A percentile compares a stretch with the other conserved stretches of the same genome.
phyloP scores from a whole-genome alignment of 2,888 invertebrate genomes.

The Aphelenchoides bicaudatus region DNA sequence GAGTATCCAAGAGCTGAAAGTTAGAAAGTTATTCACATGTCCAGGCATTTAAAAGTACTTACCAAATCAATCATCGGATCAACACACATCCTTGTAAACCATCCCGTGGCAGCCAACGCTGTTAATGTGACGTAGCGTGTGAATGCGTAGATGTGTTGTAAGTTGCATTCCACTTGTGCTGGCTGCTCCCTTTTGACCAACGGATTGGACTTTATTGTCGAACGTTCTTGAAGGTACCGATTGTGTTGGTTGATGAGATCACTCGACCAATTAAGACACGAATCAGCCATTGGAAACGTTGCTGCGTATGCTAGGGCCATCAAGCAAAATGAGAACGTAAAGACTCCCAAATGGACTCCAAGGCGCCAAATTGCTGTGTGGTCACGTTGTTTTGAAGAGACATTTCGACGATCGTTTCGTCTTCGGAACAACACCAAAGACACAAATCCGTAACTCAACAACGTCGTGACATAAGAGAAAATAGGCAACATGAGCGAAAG shows the following conservation, averaged over 20 bases:
- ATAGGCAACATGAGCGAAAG: conserved; percentile 28
- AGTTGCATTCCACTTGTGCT: conserved; percentile 20
- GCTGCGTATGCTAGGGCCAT: conserved; percentile 32
- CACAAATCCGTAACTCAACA: conserved; percentile 28
- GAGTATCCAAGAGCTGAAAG: conserved; percentile 18
- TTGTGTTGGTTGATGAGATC: conserved; percentile 14
- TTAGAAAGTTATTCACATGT: neutral
- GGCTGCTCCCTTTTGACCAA: conserved; percentile 1
- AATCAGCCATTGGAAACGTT: conserved; percentile 34
- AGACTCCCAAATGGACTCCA: conserved; percentile 32
- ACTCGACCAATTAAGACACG: conserved; percentile 24
- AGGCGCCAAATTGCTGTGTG: conserved; percentile 30
- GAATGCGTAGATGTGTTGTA: conserved; percentile 34
- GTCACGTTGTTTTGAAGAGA: conserved; percentile 24
- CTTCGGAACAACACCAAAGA: conserved; percentile 29
- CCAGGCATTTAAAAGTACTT: neutral
- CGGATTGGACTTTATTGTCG: too few relatives aligned
- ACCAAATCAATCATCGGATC: conserved; percentile 42
- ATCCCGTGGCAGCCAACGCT: conserved; percentile 36
- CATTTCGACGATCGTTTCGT: conserved; percentile 27
- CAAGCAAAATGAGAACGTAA: conserved; percentile 28
- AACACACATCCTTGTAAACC: conserved; percentile 39
- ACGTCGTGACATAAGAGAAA: conserved; percentile 27
- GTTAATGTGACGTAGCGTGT: conserved; percentile 33
- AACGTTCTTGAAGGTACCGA: too few relatives aligned